Conservation (phyloP, 2,888 invertebrate species). For the Drosophila meridionalis region DNA sequence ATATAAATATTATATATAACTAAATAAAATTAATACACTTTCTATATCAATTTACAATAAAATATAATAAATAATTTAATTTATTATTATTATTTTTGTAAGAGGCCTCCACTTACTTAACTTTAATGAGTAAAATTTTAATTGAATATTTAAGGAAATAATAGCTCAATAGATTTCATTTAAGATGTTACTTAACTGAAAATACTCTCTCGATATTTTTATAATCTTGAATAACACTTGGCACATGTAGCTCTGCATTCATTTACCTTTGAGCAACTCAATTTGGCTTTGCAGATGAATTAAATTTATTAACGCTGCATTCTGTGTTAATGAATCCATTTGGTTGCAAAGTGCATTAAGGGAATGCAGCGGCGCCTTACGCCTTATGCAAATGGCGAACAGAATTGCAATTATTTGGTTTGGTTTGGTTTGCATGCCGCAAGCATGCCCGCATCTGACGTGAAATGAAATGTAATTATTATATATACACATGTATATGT, state of each 20-base stretch:
- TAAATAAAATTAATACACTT: too few relatives aligned
- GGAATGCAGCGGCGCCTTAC: constrained; percentile 7
- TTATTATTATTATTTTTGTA: too few relatives aligned
- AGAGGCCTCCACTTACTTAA: too few relatives aligned
- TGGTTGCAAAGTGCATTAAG: constrained; percentile 29
- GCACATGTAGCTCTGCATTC: not conserved
- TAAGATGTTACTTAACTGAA: too few relatives aligned
- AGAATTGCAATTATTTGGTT: constrained; percentile 53
- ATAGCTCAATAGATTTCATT: too few relatives aligned
- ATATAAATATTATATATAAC: too few relatives aligned
- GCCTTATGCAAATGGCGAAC: constrained; percentile 26
- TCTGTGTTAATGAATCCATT: constrained; percentile 26
- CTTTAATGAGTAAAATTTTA: too few relatives aligned
- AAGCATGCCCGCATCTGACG: not conserved
- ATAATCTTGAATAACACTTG: not conserved
- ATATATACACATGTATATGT: not conserved
- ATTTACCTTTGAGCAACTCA: constrained; percentile 16
- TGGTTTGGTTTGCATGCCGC: constrained; percentile 1
- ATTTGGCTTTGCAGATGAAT: constrained; percentile 23
- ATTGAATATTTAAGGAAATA: too few relatives aligned
- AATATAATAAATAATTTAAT: too few relatives aligned
- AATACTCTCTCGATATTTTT: not conserved
- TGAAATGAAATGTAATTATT: constrained; percentile 2
- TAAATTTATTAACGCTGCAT: constrained; percentile 38
- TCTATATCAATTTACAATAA: too few relatives aligned